Percentiles rank a stretch among this genome's conserved stretches.
Conservation (phyloP, 64 coral and sea anemone genomes). For the Stichodactyla mertensii region DNA sequence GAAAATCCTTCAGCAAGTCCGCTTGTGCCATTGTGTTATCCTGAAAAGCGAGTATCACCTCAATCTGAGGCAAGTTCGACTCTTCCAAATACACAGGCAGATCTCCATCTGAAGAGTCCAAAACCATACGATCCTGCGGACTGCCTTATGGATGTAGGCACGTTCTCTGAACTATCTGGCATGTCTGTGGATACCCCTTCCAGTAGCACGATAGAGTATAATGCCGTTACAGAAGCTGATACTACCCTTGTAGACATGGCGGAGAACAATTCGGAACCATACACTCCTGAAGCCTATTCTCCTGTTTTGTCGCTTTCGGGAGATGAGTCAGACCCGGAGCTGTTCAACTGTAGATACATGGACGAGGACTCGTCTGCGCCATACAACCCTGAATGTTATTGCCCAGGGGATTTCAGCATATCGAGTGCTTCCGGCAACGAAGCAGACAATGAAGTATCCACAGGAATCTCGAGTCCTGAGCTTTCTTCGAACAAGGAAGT, state of each 20-base stretch:
- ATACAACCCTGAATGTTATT: neutral
- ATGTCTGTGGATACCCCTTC: neutral
- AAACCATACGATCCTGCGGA: constrained; percentile 1
- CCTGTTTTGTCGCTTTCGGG: neutral
- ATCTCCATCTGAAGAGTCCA: neutral
- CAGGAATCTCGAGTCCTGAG: neutral
- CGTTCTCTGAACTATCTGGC: neutral
- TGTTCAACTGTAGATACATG: neutral
- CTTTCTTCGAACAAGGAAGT: neutral
- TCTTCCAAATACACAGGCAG: neutral
- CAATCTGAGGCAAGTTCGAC: neutral
- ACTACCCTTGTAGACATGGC: neutral
- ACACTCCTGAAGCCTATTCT: neutral
- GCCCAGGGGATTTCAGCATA: neutral
- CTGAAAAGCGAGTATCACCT: neutral
- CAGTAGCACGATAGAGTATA: neutral
- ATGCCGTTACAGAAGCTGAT: neutral
- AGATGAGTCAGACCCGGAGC: neutral
- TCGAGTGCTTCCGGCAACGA: neutral
- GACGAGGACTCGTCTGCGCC: neutral
- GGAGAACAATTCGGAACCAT: neutral
- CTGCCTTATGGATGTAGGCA: neutral
- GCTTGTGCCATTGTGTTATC: neutral
- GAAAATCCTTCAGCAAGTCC: neutral
- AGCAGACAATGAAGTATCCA: constrained; percentile 11